These are phyloP conservation scores for Hesperophylax magnus DNA, from an alignment of 1,140 invertebrate species.

Conservation along the genomic window DNA sequence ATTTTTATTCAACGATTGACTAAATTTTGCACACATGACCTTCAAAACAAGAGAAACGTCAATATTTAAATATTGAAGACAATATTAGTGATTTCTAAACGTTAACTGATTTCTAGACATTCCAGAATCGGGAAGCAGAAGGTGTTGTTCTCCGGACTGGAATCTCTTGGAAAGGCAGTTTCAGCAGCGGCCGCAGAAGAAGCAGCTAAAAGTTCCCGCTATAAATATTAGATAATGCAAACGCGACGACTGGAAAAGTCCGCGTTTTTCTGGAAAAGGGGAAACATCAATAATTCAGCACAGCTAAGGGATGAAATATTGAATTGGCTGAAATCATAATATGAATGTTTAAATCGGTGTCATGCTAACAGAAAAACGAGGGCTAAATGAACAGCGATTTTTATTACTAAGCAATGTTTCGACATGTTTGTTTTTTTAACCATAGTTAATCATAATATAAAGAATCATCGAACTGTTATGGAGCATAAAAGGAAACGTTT, in stretches of 20 bases:
- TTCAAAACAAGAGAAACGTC: too few species aligned
- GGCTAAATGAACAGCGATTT: background rate
- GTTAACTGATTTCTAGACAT: too few species aligned
- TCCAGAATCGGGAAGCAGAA: too few species aligned
- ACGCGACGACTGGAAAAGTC: conserved; percentile 36
- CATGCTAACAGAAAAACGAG: background rate
- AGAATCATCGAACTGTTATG: too few species aligned
- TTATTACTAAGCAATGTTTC: background rate
- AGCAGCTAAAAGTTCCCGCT: background rate
- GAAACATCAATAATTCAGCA: conserved; percentile 50
- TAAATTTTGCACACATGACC: too few species aligned
- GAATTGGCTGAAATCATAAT: conserved; percentile 55
- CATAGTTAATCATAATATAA: too few species aligned
- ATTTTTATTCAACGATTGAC: too few species aligned
- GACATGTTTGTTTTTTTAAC: background rate
- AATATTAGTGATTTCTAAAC: too few species aligned
- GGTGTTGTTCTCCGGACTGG: too few species aligned
- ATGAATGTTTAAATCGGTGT: conserved; percentile 47
- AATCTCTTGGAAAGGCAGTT: background rate
- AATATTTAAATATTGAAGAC: too few species aligned
- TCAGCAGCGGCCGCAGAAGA: background rate
- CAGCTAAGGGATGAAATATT: conserved; percentile 51
- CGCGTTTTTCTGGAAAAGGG: conserved; percentile 28
- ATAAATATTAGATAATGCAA: conserved; percentile 54
- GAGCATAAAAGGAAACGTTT: too few species aligned